phyloP scores from a whole-genome alignment of 2,797 vertebrate genomes.

The Crocidura indochinensis region DNA sequence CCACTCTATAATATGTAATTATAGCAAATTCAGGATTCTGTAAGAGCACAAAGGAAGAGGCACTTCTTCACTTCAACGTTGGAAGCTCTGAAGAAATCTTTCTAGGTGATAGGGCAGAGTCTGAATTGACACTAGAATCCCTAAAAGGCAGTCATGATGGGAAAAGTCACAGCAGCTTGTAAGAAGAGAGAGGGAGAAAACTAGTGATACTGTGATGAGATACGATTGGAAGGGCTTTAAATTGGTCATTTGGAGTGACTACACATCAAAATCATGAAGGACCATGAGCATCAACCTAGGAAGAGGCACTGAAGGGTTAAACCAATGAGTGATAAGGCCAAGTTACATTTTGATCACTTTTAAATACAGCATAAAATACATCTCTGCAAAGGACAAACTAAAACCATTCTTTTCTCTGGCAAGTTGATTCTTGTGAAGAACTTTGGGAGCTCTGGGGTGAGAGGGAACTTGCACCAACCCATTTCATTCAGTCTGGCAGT shows the following conservation, averaged over 20 bases:
- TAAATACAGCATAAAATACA: neutral
- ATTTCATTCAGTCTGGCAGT: conserved; percentile 51
- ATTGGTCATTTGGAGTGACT: neutral
- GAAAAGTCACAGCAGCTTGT: neutral
- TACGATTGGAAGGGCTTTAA: neutral
- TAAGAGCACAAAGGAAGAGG: neutral
- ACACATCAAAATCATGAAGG: neutral
- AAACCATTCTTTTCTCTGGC: neutral
- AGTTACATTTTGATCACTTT: conserved; percentile 4
- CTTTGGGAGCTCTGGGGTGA: conserved; percentile 3
- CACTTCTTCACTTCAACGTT: neutral
- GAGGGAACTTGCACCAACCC: neutral
- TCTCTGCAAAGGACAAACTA: neutral
- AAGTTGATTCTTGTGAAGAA: neutral
- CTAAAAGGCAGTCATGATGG: neutral
- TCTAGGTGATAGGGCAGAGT: conserved; percentile 7
- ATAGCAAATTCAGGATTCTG: neutral
- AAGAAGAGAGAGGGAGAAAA: neutral
- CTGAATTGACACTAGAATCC: conserved; percentile 31
- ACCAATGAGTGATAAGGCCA: neutral
- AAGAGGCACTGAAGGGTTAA: no score
- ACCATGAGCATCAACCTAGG: neutral
- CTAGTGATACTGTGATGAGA: neutral
- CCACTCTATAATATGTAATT: neutral
- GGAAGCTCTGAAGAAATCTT: neutral